A percentile compares a stretch with the other conserved stretches of the same genome.
These are phyloP conservation scores for Zaprionus gabonicus DNA, from an alignment of 1,140 invertebrate genomes.

Conservation along the genomic window DNA sequence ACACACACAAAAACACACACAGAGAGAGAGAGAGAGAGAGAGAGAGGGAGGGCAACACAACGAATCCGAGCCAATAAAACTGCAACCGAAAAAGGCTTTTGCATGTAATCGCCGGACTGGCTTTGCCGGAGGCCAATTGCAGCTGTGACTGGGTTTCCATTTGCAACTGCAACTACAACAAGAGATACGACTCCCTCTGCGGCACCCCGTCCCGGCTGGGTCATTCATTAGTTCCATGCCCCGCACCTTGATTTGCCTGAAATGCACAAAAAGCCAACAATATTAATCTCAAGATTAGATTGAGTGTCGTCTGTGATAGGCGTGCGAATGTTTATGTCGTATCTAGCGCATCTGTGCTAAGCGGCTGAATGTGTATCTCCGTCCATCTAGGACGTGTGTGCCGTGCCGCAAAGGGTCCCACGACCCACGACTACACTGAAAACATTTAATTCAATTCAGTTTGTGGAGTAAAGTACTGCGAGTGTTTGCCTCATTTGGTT, in stretches of 20 bases:
- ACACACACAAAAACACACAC: slow-evolving; percentile 8
- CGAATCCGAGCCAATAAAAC: slow-evolving; percentile 79
- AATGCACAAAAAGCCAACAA: slow-evolving; percentile 73
- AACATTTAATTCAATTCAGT: neutral
- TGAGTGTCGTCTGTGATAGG: slow-evolving; percentile 64
- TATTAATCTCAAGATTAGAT: slow-evolving; percentile 81
- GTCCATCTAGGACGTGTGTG: slow-evolving; percentile 34
- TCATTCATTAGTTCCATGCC: neutral
- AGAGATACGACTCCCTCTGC: neutral
- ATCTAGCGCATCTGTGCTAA: slow-evolving; percentile 1
- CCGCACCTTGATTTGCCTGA: slow-evolving; percentile 47
- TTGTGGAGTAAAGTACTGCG: neutral
- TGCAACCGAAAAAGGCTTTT: slow-evolving; percentile 62
- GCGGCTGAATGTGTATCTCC: neutral
- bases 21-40: neutral
- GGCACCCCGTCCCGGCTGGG: neutral
- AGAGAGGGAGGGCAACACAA: slow-evolving; percentile 19
- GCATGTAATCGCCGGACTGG: slow-evolving; percentile 14
- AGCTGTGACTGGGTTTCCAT: slow-evolving; percentile 28
- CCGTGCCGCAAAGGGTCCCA: neutral
- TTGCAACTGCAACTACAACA: neutral
- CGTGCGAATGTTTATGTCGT: slow-evolving; percentile 44
- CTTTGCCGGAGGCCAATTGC: slow-evolving; percentile 45
- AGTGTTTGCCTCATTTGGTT: neutral
- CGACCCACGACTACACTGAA: neutral